Base-by-base conservation (phyloP, 2,113 vertebrate genomes). In the Spizaetus ornatus region DNA sequence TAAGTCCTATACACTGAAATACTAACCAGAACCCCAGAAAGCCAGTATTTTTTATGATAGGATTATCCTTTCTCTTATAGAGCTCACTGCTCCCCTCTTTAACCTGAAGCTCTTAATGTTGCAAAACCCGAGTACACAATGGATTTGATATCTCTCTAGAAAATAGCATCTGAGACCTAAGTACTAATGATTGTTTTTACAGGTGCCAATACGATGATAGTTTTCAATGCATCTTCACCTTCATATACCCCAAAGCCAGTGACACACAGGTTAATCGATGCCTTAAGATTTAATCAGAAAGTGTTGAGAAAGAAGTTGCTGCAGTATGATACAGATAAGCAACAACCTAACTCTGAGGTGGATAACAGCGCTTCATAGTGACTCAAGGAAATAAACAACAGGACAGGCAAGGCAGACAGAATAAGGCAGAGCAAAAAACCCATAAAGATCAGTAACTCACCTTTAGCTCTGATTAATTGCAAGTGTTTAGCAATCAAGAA, bases 211-310 rank as follows among this genome's bases (percentile, higher is more conserved):
- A 42, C 0, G 0, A n/a, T 65, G 20, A 82, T 5, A 66, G 34
- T 34, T 93, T 90, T 58, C 21, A 16, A 53, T 73, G 62, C 31
- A 74, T 85, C 89, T 69, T 92, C 88, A 88, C 74, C 74, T 88
- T 73, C 32, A 13, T 59, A 50, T n/a, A 53, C 16, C 18, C 38
- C 36, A 63, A 87, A 77, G 92, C 58, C 31, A 86, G 29, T 38
- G 62, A 80, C 32, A 72, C 16, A 16, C 23, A 70, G 50, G 72
- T 45, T 86, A 90, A 96, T 91, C 40, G 3, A 88, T 90, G 55
- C 31, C 79, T 82, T 58, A 34, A 88, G 79, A 91, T 80, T 85
- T 90, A 90, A 94, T 93, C 88, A 93, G 45, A 86, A 95, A 56
- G 59, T 81, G 82, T 81, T 74, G 74, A 94, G 62, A 90, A 79